These are phyloP conservation scores for Nibea albiflora DNA, from an alignment of 2,113 vertebrate species.

Conservation along the genomic window DNA sequence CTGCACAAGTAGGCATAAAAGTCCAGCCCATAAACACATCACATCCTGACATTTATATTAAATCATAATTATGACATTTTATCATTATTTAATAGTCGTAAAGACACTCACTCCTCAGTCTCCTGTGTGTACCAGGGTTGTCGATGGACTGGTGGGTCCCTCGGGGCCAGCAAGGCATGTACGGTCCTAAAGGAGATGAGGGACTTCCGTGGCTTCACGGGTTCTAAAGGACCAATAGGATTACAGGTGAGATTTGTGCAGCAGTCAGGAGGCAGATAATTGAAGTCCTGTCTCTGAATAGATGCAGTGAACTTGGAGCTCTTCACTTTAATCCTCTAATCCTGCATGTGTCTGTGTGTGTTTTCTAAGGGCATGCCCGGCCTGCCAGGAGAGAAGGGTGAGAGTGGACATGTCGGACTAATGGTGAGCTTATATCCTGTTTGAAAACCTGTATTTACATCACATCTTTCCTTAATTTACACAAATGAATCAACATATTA, in stretches of 20 bases:
- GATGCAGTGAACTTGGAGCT: not conserved
- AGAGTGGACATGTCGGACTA: constrained; percentile 81
- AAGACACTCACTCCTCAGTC: constrained; percentile 56
- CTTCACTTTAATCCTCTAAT: constrained; percentile 5
- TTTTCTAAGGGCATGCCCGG: constrained; percentile 83
- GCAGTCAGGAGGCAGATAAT: not conserved
- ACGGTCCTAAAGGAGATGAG: constrained; percentile 86
- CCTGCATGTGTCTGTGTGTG: constrained; percentile 14
- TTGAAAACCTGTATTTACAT: not conserved
- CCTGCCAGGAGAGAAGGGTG: constrained; percentile 84
- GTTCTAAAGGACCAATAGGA: constrained; percentile 81
- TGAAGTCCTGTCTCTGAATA: not conserved
- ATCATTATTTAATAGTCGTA: not conserved
- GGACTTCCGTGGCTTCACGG: constrained; percentile 85
- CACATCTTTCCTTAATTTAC: not conserved
- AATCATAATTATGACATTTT: not conserved
- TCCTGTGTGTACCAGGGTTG: constrained; percentile 80
- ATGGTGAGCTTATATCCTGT: constrained; percentile 69
- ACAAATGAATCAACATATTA: not conserved
- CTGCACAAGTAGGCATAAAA: too few relatives aligned
- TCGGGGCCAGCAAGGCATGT: constrained; percentile 86
- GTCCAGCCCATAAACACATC: too few relatives aligned
- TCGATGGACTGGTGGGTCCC: constrained; percentile 82
- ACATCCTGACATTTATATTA: not conserved
- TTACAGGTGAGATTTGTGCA: constrained; percentile 78